A percentile compares a stretch with the other conserved stretches of the same genome.
Evolutionary conservation across 2,797 vertebrate species (phyloP).

Genomic region (Acanthurus tractus): DNA sequence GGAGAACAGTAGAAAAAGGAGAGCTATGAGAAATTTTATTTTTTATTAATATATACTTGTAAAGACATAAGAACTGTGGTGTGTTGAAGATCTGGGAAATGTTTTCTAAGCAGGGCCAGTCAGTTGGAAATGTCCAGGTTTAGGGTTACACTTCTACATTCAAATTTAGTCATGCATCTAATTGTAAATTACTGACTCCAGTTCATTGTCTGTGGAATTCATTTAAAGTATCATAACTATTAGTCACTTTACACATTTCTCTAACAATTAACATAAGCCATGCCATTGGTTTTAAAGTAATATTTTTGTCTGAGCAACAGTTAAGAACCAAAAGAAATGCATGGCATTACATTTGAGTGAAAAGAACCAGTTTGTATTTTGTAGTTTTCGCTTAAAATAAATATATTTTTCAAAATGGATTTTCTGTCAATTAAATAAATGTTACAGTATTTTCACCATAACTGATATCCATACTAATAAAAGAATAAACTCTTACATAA

Average conservation of each 20-base stretch:
- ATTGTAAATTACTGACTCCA: conserved; percentile 7
- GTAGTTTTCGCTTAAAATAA: no score
- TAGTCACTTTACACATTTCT: not conserved
- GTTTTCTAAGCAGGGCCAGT: conserved; percentile 6
- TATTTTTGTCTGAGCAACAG: no score
- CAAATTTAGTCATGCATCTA: not conserved
- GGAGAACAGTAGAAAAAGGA: not conserved
- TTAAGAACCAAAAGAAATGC: no score
- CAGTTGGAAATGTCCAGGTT: conserved; percentile 15
- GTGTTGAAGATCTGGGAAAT: not conserved
- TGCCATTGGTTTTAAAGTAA: not conserved
- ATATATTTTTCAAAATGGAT: no score
- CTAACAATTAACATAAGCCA: not conserved
- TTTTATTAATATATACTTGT: not conserved
- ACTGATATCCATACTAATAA: no score
- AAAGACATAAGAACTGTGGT: not conserved
- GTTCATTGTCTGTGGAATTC: not conserved
- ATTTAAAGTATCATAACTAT: not conserved
- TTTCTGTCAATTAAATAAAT: no score
- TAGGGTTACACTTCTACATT: conserved; percentile 15
- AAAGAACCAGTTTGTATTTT: no score
- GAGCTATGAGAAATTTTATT: not conserved
- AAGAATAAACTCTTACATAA: no score
- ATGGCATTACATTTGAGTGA: no score
- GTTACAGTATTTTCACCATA: no score